These are phyloP conservation scores for Drosophila sucinea DNA, from an alignment of 1,140 invertebrate genomes.

Conservation along the genomic window DNA sequence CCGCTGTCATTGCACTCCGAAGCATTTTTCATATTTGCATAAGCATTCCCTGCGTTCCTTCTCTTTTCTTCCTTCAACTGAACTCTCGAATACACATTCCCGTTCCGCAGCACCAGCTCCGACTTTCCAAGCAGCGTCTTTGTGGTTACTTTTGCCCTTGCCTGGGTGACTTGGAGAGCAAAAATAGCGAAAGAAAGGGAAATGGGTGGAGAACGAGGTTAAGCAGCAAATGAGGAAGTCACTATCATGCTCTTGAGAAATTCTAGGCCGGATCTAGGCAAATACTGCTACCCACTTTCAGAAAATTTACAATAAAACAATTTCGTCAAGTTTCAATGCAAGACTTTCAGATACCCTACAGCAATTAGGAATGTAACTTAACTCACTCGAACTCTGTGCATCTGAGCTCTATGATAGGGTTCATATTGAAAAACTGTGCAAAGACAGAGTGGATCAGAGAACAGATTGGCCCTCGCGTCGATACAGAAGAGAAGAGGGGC, in stretches of 20 bases:
- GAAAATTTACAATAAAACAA: conserved; percentile 23
- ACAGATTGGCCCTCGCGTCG: no score
- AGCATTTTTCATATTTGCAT: conserved; percentile 62
- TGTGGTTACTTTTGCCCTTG: conserved; percentile 10
- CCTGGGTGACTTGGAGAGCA: not conserved
- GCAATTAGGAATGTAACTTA: no score
- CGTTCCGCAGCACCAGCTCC: not conserved
- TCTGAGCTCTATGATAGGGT: no score
- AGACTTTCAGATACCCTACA: no score
- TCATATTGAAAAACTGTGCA: no score
- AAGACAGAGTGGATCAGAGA: no score
- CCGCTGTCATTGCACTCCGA: conserved; percentile 52
- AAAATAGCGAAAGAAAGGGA: not conserved
- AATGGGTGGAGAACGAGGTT: not conserved
- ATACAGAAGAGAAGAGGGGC: no score
- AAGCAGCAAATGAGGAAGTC: conserved; percentile 54
- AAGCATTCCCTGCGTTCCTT: conserved; percentile 26
- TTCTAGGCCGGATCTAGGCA: conserved; percentile 7
- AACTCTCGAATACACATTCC: not conserved
- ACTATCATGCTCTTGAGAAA: conserved; percentile 21
- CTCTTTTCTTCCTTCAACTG: not conserved
- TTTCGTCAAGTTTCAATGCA: conserved; percentile 23
- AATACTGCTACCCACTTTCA: conserved; percentile 12
- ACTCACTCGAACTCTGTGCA: no score
- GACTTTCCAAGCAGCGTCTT: not conserved